Conservation (phyloP, 2,888 invertebrate genomes). For the Acleris literana region DNA sequence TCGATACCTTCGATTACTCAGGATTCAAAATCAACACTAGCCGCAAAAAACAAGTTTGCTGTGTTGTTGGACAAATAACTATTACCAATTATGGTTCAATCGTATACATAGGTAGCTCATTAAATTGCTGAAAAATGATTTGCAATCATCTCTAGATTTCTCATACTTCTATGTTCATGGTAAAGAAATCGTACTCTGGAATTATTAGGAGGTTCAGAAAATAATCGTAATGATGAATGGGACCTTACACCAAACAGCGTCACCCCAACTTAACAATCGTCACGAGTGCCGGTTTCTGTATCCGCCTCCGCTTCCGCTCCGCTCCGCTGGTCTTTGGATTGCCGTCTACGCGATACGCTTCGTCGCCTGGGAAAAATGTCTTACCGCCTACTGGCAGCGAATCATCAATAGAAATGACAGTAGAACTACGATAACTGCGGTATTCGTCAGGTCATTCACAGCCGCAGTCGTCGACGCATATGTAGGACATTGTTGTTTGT, state of each 20-base stretch:
- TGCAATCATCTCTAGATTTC: too few relatives aligned
- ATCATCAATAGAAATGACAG: slow-evolving; percentile 50
- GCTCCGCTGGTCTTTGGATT: slow-evolving; percentile 32
- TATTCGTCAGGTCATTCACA: slow-evolving; percentile 53
- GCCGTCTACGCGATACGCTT: slow-evolving; percentile 62
- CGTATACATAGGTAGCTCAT: too few relatives aligned
- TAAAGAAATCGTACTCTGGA: too few relatives aligned
- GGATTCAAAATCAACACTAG: too few relatives aligned
- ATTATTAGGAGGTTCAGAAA: too few relatives aligned
- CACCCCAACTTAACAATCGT: slow-evolving; percentile 1
- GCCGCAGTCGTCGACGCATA: slow-evolving; percentile 40
- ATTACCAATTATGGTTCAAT: too few relatives aligned
- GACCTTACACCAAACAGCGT: background rate
- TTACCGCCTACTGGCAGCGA: slow-evolving; percentile 44
- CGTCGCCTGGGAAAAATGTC: slow-evolving; percentile 76
- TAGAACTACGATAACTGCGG: slow-evolving; percentile 42
- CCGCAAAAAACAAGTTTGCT: too few relatives aligned
- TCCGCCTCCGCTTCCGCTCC: slow-evolving; percentile 54
- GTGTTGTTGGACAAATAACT: too few relatives aligned
- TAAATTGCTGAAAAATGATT: too few relatives aligned
- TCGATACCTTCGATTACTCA: too few relatives aligned
- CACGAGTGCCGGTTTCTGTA: slow-evolving; percentile 3
- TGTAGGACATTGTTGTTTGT: slow-evolving; percentile 25
- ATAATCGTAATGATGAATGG: background rate
- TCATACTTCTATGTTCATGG: too few relatives aligned